These are phyloP conservation scores for Eulithis prunata DNA, from an alignment of 2,888 invertebrate genomes.

Conservation along the genomic window DNA sequence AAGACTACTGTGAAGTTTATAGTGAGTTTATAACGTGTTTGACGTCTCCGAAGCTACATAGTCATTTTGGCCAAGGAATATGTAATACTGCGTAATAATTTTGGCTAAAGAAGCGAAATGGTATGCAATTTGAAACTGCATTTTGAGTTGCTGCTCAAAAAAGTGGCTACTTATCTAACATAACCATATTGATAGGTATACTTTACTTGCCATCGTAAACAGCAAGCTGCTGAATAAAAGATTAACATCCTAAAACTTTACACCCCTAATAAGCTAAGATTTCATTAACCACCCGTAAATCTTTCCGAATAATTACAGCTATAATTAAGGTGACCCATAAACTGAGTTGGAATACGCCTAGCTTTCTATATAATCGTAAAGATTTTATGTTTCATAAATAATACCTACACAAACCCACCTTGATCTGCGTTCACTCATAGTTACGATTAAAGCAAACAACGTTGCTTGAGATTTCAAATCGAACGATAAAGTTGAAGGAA, in stretches of 20 bases:
- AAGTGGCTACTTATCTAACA: background rate
- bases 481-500: no score
- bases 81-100: no score
- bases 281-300: conserved; percentile 65
- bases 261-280: conserved; percentile 43
- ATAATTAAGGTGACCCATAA: conserved; percentile 76
- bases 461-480: no score
- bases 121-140: no score
- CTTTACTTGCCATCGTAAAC: conserved; percentile 6
- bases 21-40: no score
- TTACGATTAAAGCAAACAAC: background rate
- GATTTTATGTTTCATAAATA: conserved; percentile 81
- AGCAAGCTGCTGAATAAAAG: conserved; percentile 5
- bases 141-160: background rate
- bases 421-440: conserved; percentile 16
- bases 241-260: conserved; percentile 30
- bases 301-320: conserved; percentile 64
- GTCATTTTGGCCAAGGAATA: no score
- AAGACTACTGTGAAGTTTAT: no score
- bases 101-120: no score
- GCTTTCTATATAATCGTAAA: conserved; percentile 76
- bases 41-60: no score
- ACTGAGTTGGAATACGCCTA: conserved; percentile 59
- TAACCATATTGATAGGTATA: background rate
- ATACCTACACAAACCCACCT: conserved; percentile 51